Percentiles rank a stretch among this genome's conserved stretches.
Conservation (phyloP, 2,797 vertebrate genomes). For the Borostomias antarcticus region DNA sequence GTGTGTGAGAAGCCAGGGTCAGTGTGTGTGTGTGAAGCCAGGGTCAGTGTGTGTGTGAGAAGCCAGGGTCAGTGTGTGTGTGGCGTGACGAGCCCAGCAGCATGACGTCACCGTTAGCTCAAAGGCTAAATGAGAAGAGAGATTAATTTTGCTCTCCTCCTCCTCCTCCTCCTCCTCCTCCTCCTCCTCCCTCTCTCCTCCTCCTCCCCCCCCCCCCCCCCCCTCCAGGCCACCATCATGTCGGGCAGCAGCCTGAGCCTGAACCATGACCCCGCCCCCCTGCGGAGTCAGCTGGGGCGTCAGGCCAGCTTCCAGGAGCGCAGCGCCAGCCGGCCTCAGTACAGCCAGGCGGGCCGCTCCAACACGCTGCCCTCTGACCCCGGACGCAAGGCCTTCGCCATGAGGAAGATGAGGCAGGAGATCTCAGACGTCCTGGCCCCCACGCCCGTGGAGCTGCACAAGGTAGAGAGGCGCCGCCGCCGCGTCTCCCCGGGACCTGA, state of each 20-base stretch:
- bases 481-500: too few relatives aligned
- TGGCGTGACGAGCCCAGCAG: too few relatives aligned
- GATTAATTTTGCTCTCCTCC: background rate
- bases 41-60: too few relatives aligned
- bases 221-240: conserved; percentile 95
- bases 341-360: conserved; percentile 85
- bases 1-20: too few relatives aligned
- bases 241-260: conserved; percentile 95
- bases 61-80: too few relatives aligned
- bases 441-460: conserved; percentile 96
- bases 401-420: conserved; percentile 96
- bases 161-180: too few relatives aligned
- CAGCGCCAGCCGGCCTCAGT: conserved; percentile 86
- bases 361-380: conserved; percentile 94
- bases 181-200: too few relatives aligned
- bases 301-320: conserved; percentile 98
- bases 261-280: conserved; percentile 87
- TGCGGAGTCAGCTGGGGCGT: conserved; percentile 88
- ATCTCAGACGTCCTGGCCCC: conserved; percentile 94
- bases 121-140: too few relatives aligned
- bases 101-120: too few relatives aligned
- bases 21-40: too few relatives aligned
- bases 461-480: conserved; percentile 72
- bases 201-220: background rate
- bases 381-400: conserved; percentile 88